phyloP scores from a whole-genome alignment of 2,797 vertebrate species.

The Periparus ater region DNA sequence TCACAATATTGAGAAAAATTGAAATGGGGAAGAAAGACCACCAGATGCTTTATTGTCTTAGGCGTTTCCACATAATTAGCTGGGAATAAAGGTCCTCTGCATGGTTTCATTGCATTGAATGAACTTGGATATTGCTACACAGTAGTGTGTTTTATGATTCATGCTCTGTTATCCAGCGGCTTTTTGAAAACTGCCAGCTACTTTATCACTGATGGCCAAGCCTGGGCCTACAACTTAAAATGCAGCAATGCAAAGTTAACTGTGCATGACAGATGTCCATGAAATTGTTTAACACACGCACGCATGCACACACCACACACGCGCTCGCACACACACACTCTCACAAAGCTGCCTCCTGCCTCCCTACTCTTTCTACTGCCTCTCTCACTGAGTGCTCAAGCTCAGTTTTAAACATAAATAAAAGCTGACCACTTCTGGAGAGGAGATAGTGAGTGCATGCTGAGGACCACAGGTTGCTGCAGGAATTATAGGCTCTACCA shows the following conservation, averaged over 20 bases:
- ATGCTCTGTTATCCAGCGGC: constrained; percentile 82
- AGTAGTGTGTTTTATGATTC: constrained; percentile 88
- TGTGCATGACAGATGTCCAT: constrained; percentile 94
- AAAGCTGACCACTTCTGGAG: neutral
- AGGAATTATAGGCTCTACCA: neutral
- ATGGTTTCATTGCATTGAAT: constrained; percentile 92
- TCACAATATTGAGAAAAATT: constrained; percentile 95
- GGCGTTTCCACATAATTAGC: constrained; percentile 99
- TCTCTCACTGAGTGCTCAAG: neutral
- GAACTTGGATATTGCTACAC: constrained; percentile 95
- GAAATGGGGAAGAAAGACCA: constrained; percentile 91
- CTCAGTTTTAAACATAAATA: constrained; percentile 66
- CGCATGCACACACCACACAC: constrained; percentile 53
- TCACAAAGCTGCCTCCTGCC: constrained; percentile 64
- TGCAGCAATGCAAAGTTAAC: constrained; percentile 92
- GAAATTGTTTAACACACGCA: constrained; percentile 96
- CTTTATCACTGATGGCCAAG: constrained; percentile 84
- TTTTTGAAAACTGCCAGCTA: constrained; percentile 85
- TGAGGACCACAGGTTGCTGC: neutral
- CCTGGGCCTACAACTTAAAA: constrained; percentile 82
- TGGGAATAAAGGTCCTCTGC: constrained; percentile 91
- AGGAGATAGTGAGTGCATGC: neutral
- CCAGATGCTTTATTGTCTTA: constrained; percentile 99
- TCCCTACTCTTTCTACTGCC: neutral
- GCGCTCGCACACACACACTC: neutral